Conservation (phyloP, 2,113 vertebrate genomes). For the Crotalus helleri region DNA sequence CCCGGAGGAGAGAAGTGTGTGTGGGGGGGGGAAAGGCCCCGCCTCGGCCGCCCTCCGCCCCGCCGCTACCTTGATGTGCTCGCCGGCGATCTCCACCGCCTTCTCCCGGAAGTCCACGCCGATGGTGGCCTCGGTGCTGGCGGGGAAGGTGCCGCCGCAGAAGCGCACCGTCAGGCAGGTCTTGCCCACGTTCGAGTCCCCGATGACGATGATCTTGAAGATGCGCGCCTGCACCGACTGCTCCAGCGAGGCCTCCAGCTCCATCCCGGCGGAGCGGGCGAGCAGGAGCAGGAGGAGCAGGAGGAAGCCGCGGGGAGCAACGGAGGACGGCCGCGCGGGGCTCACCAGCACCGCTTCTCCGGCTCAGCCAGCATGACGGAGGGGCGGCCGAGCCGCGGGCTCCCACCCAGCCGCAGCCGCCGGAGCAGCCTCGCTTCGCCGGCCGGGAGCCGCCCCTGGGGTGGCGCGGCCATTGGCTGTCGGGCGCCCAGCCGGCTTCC, state of each 20-base stretch:
- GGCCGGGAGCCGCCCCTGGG: background rate
- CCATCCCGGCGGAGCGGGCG: constrained; percentile 47
- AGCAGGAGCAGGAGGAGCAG: too few relatives aligned
- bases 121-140: constrained; percentile 94
- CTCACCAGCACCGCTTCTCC: background rate
- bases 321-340: background rate
- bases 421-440: background rate
- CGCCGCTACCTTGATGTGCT: constrained; percentile 88
- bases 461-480: background rate
- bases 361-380: background rate
- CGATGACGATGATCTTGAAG: constrained; percentile 97
- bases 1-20: too few relatives aligned
- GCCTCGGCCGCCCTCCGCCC: background rate
- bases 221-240: constrained; percentile 92
- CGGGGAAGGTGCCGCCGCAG: constrained; percentile 91
- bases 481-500: background rate
- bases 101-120: constrained; percentile 97
- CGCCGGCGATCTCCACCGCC: constrained; percentile 93
- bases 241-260: constrained; percentile 80
- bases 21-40: too few relatives aligned
- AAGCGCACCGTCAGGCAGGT: constrained; percentile 96
- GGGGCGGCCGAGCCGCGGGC: background rate
- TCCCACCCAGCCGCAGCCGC: background rate
- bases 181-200: constrained; percentile 96
- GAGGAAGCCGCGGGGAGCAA: background rate